Evolutionary conservation across 2,797 vertebrate species (phyloP), one percentile per base, ranked within the genome.

Genomic region (Menidia menidia): DNA sequence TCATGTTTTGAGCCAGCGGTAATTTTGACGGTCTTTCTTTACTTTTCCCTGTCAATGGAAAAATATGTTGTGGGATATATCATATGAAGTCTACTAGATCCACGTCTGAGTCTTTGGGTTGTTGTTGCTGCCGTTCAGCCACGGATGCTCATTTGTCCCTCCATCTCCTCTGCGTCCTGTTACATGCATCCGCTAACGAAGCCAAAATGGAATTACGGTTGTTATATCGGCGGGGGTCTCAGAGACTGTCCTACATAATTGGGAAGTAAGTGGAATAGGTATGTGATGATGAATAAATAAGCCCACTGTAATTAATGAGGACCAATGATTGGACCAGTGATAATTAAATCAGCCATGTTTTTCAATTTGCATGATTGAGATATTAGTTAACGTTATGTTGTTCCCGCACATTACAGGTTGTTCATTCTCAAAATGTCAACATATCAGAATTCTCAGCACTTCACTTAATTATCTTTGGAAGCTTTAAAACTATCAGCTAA

Each of bases 341-440:
- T 92, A 93, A 93, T 94, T 92, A 94, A 92, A 93, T 92, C 80
- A 82, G 88, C 88, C 77, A 64, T 91, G 89, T 89, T 91, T 92
- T 92, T 90, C 86, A 93, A 92, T 94, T 92, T 92, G 89, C 92
- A 93, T 93, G 92, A 95, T 94, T 93, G 92, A 92, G 88, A 91
- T 86, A 89, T 90, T 91, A 88, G 91, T 93, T 90, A 89, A 88
- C 58, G 68, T 73, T 89, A 82, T 88, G 89, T 90, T 84, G 90
- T 89, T 85, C 73, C 76, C 84, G 79, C 84, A 83, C 42, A 75
- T 91, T 90, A 89, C 92, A 92, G 88, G 88, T 91, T 92, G 91
- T 90, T 93, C 90, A 81, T 92, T 93, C 87, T 89, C 73, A 89
- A 94, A 95, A 95, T 95, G 93, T 94, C 93, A 94, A 91, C 92